Conservation (phyloP, 92 coral and sea anemone species). For the Scolanthus callimorphus region DNA sequence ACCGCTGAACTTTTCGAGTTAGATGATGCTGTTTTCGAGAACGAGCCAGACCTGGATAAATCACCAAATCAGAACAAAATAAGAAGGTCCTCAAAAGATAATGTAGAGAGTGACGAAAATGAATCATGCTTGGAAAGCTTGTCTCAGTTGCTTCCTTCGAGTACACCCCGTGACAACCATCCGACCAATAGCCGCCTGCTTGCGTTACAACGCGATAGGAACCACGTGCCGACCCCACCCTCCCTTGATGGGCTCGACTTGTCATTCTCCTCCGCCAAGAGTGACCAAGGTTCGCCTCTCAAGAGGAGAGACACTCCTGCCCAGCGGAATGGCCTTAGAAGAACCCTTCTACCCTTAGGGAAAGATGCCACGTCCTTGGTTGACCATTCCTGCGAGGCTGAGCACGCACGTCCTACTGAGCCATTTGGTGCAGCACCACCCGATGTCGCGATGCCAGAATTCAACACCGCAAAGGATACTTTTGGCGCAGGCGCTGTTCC, state of each 20-base stretch:
- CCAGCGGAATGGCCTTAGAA: not conserved
- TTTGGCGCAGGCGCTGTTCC: too few species aligned
- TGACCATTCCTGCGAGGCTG: too few species aligned
- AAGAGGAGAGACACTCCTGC: not conserved
- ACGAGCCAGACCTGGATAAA: not conserved
- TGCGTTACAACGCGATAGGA: not conserved
- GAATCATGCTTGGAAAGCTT: not conserved
- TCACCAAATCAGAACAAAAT: not conserved
- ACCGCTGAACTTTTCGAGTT: not conserved
- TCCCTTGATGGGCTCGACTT: constrained; percentile 58
- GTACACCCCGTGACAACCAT: constrained; percentile 3
- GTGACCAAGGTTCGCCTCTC: not conserved
- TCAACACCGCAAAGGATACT: too few species aligned
- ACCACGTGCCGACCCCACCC: constrained; percentile 69
- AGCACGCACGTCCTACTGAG: too few species aligned
- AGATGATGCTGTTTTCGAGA: not conserved
- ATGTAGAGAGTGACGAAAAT: not conserved
- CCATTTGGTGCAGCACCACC: too few species aligned
- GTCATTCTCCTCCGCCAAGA: constrained; percentile 21
- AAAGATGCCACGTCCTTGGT: too few species aligned
- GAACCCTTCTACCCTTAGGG: too few species aligned
- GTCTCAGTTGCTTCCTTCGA: constrained; percentile 25
- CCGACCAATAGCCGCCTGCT: not conserved
- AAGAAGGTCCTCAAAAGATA: not conserved
- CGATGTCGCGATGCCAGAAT: too few species aligned